A percentile compares a stretch with the other conserved stretches of the same genome.
Conservation (phyloP, 1,140 invertebrate genomes). For the Luehdorfia chinensis region DNA sequence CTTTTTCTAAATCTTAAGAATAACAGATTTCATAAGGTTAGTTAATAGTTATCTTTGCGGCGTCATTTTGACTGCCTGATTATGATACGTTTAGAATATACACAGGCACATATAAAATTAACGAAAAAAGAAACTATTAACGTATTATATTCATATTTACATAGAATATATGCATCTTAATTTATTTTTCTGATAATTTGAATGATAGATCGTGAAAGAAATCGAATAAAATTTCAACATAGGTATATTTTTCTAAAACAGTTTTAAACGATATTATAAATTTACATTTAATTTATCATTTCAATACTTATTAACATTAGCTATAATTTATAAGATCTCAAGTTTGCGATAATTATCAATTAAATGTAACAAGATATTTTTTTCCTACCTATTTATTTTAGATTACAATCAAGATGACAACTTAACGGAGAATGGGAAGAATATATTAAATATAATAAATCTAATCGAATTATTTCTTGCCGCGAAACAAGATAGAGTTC, state of each 20-base stretch:
- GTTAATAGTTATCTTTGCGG: no score
- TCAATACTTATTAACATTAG: constrained; percentile 73
- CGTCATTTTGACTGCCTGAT: constrained; percentile 24
- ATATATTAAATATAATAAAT: constrained; percentile 50
- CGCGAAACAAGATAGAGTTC: constrained; percentile 72
- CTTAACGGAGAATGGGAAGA: constrained; percentile 56
- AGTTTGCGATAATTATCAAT: constrained; percentile 69
- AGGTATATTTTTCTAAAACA: constrained; percentile 77
- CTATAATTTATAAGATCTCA: constrained; percentile 72
- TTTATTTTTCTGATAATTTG: constrained; percentile 54
- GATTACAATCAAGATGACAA: constrained; percentile 55
- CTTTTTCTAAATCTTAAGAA: no score
- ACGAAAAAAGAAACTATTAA: constrained; percentile 58
- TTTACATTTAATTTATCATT: constrained; percentile 64
- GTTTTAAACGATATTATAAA: constrained; percentile 64
- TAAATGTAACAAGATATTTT: constrained; percentile 73
- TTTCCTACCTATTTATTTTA: constrained; percentile 68
- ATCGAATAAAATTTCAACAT: constrained; percentile 63
- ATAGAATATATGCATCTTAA: constrained; percentile 58
- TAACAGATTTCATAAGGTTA: no score
- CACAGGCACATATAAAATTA: constrained; percentile 61
- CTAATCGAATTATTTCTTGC: constrained; percentile 67
- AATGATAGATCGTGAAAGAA: constrained; percentile 60
- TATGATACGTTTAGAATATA: constrained; percentile 33
- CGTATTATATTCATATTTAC: constrained; percentile 59